Evolutionary conservation across 2,888 invertebrate genomes (phyloP).

Genomic region (Chrysolina haemoptera): DNA sequence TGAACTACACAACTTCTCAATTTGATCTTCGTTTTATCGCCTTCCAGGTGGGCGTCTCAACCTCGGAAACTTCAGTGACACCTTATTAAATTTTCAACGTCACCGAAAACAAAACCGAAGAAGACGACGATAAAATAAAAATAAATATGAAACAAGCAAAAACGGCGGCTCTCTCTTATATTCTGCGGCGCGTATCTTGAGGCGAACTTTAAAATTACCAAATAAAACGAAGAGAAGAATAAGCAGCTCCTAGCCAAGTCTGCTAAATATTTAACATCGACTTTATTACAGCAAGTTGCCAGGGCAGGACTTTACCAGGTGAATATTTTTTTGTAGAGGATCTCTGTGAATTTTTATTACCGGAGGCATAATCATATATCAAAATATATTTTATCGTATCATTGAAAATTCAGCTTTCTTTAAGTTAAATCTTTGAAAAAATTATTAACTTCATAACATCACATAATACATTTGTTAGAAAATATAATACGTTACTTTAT

Average conservation of each 20-base stretch:
- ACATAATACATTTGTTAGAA: no score
- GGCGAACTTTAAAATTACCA: conserved; percentile 67
- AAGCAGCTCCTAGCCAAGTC: conserved; percentile 60
- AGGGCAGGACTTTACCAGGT: conserved; percentile 28
- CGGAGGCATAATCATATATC: no score
- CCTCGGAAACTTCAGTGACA: neutral
- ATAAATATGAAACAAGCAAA: conserved; percentile 62
- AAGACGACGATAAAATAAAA: conserved; percentile 39
- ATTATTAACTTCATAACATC: no score
- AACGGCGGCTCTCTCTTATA: conserved; percentile 47
- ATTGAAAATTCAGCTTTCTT: no score
- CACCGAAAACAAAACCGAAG: conserved; percentile 12
- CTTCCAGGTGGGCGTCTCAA: neutral
- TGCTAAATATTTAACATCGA: conserved; percentile 65
- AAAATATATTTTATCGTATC: no score
- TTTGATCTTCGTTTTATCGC: neutral
- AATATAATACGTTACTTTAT: no score
- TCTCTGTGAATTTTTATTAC: no score
- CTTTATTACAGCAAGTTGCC: conserved; percentile 62
- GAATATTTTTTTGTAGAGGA: neutral
- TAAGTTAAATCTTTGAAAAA: no score
- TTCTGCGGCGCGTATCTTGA: conserved; percentile 54
- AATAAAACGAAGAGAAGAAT: conserved; percentile 60
- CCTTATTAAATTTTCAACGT: conserved; percentile 18
- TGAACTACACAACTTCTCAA: neutral